These are phyloP conservation scores for Orthonevra nobilis DNA, from an alignment of 2,888 invertebrate genomes.

Conservation along the genomic window DNA sequence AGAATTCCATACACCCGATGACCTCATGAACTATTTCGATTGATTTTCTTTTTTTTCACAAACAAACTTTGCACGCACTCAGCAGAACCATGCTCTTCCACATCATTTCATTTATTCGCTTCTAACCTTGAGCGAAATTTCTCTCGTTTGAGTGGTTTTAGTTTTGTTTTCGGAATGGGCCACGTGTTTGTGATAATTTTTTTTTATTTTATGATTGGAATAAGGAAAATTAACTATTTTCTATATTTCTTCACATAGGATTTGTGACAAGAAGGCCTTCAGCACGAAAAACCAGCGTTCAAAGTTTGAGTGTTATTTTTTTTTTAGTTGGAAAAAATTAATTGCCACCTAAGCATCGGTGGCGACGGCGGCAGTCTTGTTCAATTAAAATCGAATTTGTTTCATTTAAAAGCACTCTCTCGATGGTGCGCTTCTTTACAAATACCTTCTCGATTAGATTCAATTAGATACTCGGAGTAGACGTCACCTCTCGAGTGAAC, in stretches of 20 bases:
- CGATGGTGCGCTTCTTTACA: too few species aligned
- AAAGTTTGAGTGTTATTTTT: background rate
- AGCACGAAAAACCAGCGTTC: too few species aligned
- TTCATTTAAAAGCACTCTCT: constrained; percentile 9
- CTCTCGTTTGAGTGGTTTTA: too few species aligned
- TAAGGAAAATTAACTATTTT: too few species aligned
- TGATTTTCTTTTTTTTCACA: constrained; percentile 36
- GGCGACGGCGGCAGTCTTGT: background rate
- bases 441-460: too few species aligned
- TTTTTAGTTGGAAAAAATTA: background rate
- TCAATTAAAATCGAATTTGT: constrained; percentile 3
- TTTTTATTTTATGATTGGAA: too few species aligned
- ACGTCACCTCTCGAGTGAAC: too few species aligned
- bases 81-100: constrained; percentile 14
- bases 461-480: too few species aligned
- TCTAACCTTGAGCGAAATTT: constrained; percentile 36
- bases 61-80: constrained; percentile 17
- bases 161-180: too few species aligned
- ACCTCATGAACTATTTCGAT: constrained; percentile 62
- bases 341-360: background rate
- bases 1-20: constrained; percentile 30
- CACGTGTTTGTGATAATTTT: too few species aligned
- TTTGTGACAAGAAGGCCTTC: too few species aligned
- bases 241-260: too few species aligned
- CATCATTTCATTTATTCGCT: constrained; percentile 1